Base-by-base conservation (phyloP, 2,888 invertebrate species). In the Cyclophora albipunctata region DNA sequence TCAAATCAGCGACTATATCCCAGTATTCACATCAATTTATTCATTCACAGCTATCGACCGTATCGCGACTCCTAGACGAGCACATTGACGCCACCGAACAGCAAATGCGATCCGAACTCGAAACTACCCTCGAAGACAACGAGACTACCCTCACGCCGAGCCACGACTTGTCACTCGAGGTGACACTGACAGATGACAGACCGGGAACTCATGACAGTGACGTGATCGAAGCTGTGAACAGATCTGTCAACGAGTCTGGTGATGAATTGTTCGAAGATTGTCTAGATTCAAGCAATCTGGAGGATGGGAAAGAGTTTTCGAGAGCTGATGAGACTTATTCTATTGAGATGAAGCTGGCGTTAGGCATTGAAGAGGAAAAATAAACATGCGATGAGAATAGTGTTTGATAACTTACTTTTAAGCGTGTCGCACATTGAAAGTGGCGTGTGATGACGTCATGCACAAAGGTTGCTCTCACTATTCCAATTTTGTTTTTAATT, bases 301-400 rank as follows among this genome's bases (percentile, higher is more conserved):
- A 57, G 3, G 57, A 53, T 0, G 51, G 54, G 35, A 55, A 53
- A 4, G 61, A 66, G 1, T 78, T 74, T 52, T 63, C 71, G 55
- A 66, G 74, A 5, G 66, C 73, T 2, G 75, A 72, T 42, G 80
- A 81, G 57, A 82, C 73, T 49, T 81, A 80, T 58, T 81, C 85
- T 3, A 58, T 88, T 45, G 88, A 88, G 67, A 88, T 88, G 88
- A 84, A 85, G 58, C 52, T 84, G 46, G 82, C 80, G 46, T 65
- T 84, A 61, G 80, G 76, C 3, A 47, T 41, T 6, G 40, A 41
- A 3, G 40, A 33, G 5, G 33, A 4, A 50, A 7, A 42, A 20
- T 20, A 20, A 20, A 20, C 1, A 20, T 20, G 20, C 20, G 20
- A 20, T 20, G 20, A 20, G 20, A 20, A 20, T 20, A 20, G 20